Base-by-base conservation (phyloP, 2,888 invertebrate species). In the Apodemia mormo region DNA sequence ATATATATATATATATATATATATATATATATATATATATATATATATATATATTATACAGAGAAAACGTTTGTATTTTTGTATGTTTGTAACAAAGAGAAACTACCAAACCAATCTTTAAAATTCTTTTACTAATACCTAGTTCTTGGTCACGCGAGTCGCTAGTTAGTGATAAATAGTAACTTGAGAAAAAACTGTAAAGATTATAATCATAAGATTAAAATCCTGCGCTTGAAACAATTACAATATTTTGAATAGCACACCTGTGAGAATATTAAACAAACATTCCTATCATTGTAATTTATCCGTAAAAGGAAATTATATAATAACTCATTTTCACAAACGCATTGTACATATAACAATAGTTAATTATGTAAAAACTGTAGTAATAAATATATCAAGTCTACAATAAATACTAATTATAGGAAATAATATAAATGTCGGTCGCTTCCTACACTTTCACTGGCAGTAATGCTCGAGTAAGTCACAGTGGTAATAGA, bases 301-400 rank as follows among this genome's bases (percentile, higher is more conserved):
- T 58, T 58, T 58, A 22, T 54, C 52, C 22, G 56, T 58, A 58
- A 58, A 29, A 58, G 56, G 56, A 58, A 58, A 58, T 58, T 58
- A 58, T 58, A 58, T 58, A 54, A 54, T 54, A 58, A 58, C 56
- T 58, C 29, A 58, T 30, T 58, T 29, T 9, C 29, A n/a, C n/a
- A 37, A 37, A 56, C 56, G 22, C 10, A 56, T 40, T 40, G 56
- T 56, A 6, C 56, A 67, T 67, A 33, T 54, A 56, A 67, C 67
- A 52, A 54, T 56, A 40, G 56, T 37, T 56, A 56, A 49, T 30
- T 67, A 67, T 67, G 56, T 67, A 67, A 67, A 40, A 56, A 67
- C 67, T 67, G 8, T 22, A 54, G 22, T 22, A 54, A 54, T 54
- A 54, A 54, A 54, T 54, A 54, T 54, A 54, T 54, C 14, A 54